A percentile compares a stretch with the other conserved stretches of the same genome.
These are phyloP conservation scores for Eumaeus atala DNA, from an alignment of 1,140 invertebrate species.

Conservation along the genomic window DNA sequence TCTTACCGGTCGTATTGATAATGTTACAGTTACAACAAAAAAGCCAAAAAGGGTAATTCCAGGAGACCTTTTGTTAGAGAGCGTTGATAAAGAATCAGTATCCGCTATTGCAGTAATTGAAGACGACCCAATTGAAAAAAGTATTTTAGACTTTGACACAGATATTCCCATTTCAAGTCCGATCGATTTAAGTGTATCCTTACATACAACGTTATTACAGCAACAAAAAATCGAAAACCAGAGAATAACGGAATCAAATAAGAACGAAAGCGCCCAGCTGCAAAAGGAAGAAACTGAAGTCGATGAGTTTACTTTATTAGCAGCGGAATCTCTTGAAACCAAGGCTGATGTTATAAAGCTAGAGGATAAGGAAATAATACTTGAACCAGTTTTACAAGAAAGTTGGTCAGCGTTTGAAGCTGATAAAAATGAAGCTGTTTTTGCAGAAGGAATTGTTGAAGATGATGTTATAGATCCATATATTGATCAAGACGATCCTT, in stretches of 20 bases:
- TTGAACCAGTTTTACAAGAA: constrained; percentile 66
- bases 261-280: constrained; percentile 27
- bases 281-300: constrained; percentile 77
- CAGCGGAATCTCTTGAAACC: constrained; percentile 81
- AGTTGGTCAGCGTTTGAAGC: constrained; percentile 78
- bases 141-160: constrained; percentile 83
- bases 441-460: constrained; percentile 83
- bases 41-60: constrained; percentile 76
- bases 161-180: constrained; percentile 77
- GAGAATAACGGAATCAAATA: constrained; percentile 36
- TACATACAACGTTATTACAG: constrained; percentile 74
- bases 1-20: constrained; percentile 85
- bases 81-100: constrained; percentile 74
- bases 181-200: constrained; percentile 78
- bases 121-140: constrained; percentile 70
- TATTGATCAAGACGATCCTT: constrained; percentile 79
- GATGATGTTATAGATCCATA: constrained; percentile 62
- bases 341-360: constrained; percentile 61
- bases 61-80: constrained; percentile 81
- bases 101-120: constrained; percentile 12
- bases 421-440: constrained; percentile 90
- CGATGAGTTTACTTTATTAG: constrained; percentile 84
- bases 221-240: constrained; percentile 48
- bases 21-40: constrained; percentile 76
- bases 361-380: constrained; percentile 46